Evolutionary conservation across 35 echinoderm and acorn worm genomes (phyloP), one percentile per base, ranked within the genome.

Genomic region (Apostichopus parvimensis): DNA sequence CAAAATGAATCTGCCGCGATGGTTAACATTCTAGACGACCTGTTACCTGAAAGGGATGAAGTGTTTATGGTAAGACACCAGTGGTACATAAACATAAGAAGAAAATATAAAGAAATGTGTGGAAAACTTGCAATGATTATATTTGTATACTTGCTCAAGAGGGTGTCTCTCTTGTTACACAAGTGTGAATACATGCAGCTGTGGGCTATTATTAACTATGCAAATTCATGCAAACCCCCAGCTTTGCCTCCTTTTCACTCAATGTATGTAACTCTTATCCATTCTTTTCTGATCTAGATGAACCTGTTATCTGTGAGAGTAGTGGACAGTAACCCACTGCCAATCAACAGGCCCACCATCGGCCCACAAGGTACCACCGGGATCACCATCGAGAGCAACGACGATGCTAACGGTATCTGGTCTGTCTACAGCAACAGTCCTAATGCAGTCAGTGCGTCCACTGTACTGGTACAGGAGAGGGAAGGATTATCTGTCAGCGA

Each of bases 401-500:
- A 98, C 72, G 97, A 98, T 92, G 97, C 97, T 34, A 98, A 98
- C 78, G 97, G 97, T 56, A 90, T 98, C 9, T 98, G 97, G 97
- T 77, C 94, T 21, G 87, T 98, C 18, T 98, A 94, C 56, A 98
- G 97, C 82, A 98, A 94, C 73, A 98, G 97, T 78, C 97, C 97
- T 6, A 95, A 98, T 86, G 94, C 97, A 1, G 78, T 83, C 0
- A 64, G 88, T 8, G 93, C 89, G 1, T 89, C 91, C 68, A 53
- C 22, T 8, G 90, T 98, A 13, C 26, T 83, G 25, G 95, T 98
- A 14, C 83, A 90, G 24, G 97, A 98, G 85, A 93, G 93, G 28
- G 87, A 86, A 17, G 95, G 97, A 25, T 58, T 98, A 55, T 96
- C 93, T 34, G 95, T 98, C 53, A 94, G 97, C 81, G 97, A 96